Base-by-base conservation (phyloP, 2,888 invertebrate species). In the Scotopteryx bipunctaria region DNA sequence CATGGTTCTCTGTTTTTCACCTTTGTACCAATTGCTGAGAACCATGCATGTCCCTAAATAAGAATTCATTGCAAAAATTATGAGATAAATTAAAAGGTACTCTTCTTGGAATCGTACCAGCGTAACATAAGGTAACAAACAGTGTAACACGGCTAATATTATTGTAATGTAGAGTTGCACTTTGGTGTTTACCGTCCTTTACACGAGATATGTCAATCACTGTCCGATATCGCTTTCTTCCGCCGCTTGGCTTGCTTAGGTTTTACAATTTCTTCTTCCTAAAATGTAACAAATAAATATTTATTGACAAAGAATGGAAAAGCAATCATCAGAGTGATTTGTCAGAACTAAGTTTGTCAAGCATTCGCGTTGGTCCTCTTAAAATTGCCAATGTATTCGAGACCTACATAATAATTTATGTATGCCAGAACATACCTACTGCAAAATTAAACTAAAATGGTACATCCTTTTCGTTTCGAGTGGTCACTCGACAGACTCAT, bases 261-360 rank as follows among this genome's bases (percentile, higher is more conserved):
- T 87, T 97, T 97, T 15, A 96, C 94, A 76, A 97, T 95, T 89
- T 97, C 97, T 86, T 98, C 98, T 79, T 98, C 95, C 94, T 96
- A 86, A 25, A 89, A 91, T 66, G 66, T 62, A 72, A 75, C 57
- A 37, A 17, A 9, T 29, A 19, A 16, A 3, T 6, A 11, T 14
- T 36, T 16, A 13, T 14, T 21, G 11, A n/a, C n/a, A n/a, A n/a
- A n/a, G n/a, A n/a, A n/a, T n/a, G n/a, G n/a, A n/a, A n/a, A n/a
- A n/a, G n/a, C n/a, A n/a, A n/a, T n/a, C n/a, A n/a, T n/a, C n/a
- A n/a, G n/a, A n/a, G n/a, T n/a, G n/a, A n/a, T n/a, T n/a, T n/a
- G n/a, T n/a, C n/a, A n/a, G n/a, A n/a, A n/a, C n/a, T n/a, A n/a
- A n/a, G n/a, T n/a, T n/a, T n/a, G n/a, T n/a, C n/a, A n/a, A n/a